Percentiles rank a stretch among this genome's conserved stretches.
phyloP scores from a whole-genome alignment of 2,113 vertebrate genomes.

The Myotis brandtii region DNA sequence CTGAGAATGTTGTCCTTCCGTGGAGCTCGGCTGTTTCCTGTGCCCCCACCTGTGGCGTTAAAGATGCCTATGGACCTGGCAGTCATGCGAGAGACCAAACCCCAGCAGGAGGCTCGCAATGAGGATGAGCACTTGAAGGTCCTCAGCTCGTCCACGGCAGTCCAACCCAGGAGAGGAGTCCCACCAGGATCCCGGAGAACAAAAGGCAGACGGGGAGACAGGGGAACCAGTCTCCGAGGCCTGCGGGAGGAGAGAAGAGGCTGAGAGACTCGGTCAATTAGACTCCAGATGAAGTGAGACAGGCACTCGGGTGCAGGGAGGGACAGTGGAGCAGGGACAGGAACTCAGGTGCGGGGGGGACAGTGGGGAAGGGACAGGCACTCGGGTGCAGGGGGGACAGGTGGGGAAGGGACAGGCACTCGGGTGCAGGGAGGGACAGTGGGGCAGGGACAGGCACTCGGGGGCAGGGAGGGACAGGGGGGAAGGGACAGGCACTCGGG shows the following conservation, averaged over 20 bases:
- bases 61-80: not conserved
- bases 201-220: not conserved
- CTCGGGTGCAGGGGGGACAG: no score
- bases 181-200: fast-evolving
- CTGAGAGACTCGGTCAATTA: fast-evolving
- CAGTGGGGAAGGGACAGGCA: no score
- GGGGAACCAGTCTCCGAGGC: fast-evolving
- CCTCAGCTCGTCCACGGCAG: not conserved
- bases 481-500: not conserved
- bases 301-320: no score
- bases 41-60: not conserved
- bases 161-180: not conserved
- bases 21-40: not conserved
- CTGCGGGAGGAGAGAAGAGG: not conserved
- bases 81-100: fast-evolving
- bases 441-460: no score
- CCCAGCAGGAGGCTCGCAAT: not conserved
- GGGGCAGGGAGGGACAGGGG: no score
- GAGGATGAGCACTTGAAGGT: not conserved
- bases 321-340: no score
- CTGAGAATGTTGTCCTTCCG: not conserved
- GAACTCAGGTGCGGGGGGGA: no score
- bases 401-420: no score
- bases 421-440: no score
- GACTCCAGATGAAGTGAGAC: no score